phyloP scores from a whole-genome alignment of 2,888 invertebrate genomes.

The Conus canariensis region DNA sequence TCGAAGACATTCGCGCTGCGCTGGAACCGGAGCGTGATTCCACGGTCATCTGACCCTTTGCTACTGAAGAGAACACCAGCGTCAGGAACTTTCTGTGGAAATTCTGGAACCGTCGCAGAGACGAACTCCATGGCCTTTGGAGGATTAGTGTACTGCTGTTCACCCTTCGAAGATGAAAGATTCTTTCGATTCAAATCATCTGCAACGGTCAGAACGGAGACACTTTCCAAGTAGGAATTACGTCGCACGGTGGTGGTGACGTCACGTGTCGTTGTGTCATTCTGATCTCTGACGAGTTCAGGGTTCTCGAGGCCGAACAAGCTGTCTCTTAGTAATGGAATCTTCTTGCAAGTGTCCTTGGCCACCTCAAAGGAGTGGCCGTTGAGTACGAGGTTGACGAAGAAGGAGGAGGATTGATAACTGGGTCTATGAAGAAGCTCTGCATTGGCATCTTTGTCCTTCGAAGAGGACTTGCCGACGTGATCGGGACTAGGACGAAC shows the following conservation, averaged over 20 bases:
- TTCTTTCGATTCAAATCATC: too few species aligned
- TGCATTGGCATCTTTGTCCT: not conserved
- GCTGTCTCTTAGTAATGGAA: not conserved
- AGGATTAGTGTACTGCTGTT: not conserved
- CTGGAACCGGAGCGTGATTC: not conserved
- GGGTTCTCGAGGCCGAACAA: not conserved
- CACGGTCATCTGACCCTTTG: not conserved
- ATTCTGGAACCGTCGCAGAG: not conserved
- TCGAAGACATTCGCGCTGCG: constrained; percentile 45
- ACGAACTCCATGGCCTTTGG: not conserved
- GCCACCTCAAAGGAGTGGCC: not conserved
- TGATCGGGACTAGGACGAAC: not conserved
- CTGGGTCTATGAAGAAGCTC: not conserved
- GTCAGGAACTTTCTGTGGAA: not conserved
- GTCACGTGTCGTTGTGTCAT: not conserved
- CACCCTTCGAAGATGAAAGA: too few species aligned
- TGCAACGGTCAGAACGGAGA: not conserved
- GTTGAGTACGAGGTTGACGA: constrained; percentile 11
- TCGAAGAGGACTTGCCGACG: not conserved
- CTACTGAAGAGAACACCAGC: too few species aligned
- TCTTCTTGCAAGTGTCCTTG: not conserved
- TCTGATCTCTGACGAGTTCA: not conserved
- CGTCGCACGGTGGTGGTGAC: not conserved
- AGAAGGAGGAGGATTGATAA: not conserved
- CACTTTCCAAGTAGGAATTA: not conserved